phyloP scores from a whole-genome alignment of 2,888 invertebrate genomes.

The Urechis unicinctus region DNA sequence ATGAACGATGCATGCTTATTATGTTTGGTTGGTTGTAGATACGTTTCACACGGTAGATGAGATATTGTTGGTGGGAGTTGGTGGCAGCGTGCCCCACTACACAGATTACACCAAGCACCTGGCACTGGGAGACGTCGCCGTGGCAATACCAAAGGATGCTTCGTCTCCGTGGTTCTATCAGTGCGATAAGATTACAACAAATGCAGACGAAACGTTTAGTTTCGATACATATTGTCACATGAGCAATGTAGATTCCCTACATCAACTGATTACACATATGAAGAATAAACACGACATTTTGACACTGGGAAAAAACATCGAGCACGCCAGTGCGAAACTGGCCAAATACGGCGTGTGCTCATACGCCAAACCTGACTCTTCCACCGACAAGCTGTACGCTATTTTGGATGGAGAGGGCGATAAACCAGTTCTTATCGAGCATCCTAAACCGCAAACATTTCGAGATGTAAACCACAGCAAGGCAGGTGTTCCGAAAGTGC shows the following conservation, averaged over 20 bases:
- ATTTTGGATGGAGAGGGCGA: constrained; percentile 24
- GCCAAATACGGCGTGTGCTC: not conserved
- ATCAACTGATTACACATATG: no score
- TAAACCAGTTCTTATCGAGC: constrained; percentile 14
- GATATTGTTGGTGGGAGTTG: constrained; percentile 92
- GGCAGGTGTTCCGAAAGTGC: constrained; percentile 56
- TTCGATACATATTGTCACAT: no score
- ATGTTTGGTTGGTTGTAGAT: constrained; percentile 93
- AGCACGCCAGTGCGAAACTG: constrained; percentile 63
- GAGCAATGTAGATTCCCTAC: no score
- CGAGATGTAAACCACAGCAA: constrained; percentile 7
- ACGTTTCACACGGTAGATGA: constrained; percentile 83
- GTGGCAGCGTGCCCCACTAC: constrained; percentile 94
- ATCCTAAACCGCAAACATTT: constrained; percentile 12
- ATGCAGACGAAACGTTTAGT: no score
- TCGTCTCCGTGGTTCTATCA: constrained; percentile 64
- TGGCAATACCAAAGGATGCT: constrained; percentile 32
- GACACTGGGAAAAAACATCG: constrained; percentile 67
- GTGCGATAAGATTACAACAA: no score
- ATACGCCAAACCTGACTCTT: no score
- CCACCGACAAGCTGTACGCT: constrained; percentile 31
- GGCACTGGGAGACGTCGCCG: constrained; percentile 61
- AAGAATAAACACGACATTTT: no score
- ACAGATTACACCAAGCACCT: constrained; percentile 90
- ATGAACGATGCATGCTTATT: no score